phyloP scores from a whole-genome alignment of 2,888 invertebrate genomes.

The Tinea pellionella region DNA sequence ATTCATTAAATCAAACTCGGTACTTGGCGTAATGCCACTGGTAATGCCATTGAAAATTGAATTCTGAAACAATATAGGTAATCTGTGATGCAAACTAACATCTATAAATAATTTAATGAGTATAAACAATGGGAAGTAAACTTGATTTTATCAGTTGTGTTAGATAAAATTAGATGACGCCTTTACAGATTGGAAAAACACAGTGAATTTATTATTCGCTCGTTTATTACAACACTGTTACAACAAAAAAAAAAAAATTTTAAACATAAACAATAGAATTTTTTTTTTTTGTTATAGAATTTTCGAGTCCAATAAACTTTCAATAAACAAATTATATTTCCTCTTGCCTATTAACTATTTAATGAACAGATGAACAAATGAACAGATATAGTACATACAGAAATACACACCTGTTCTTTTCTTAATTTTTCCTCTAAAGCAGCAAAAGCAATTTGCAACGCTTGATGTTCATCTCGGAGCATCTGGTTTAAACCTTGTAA shows the following conservation, averaged over 20 bases:
- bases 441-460: conserved; percentile 90
- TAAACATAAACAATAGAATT: too few species aligned
- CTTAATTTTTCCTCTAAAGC: conserved; percentile 90
- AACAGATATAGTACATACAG: neutral
- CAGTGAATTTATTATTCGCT: neutral
- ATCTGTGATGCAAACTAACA: neutral
- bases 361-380: too few species aligned
- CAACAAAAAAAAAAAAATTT: too few species aligned
- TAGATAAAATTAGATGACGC: neutral
- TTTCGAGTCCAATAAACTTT: too few species aligned
- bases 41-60: neutral
- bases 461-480: conserved; percentile 93
- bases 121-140: neutral
- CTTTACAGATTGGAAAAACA: neutral
- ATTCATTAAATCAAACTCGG: too few species aligned
- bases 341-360: too few species aligned
- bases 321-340: too few species aligned
- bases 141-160: neutral
- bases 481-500: conserved; percentile 88
- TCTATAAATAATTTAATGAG: neutral
- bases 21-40: neutral
- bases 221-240: too few species aligned
- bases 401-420: conserved; percentile 75
- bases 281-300: too few species aligned
- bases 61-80: neutral